Conservation (phyloP, 2,888 invertebrate genomes). For the Boloria selene region DNA sequence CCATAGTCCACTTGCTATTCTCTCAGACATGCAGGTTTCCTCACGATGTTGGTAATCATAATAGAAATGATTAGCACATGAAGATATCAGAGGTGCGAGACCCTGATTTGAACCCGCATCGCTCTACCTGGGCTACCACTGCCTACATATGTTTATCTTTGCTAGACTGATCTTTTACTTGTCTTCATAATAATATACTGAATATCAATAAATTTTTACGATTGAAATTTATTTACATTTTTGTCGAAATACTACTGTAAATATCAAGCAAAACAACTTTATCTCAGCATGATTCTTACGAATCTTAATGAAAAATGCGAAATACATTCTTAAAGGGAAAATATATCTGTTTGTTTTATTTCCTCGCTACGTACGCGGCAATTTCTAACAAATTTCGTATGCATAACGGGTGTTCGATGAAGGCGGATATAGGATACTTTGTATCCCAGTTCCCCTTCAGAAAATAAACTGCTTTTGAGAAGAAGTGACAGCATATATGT, state of each 20-base stretch:
- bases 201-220: neutral
- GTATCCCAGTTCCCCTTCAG: slow-evolving; percentile 8
- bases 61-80: too few species aligned
- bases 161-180: too few species aligned
- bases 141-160: too few species aligned
- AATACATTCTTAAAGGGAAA: slow-evolving; percentile 14
- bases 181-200: too few species aligned
- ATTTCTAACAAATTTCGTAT: slow-evolving; percentile 17
- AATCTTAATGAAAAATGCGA: slow-evolving; percentile 18
- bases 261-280: slow-evolving; percentile 8
- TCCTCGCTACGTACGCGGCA: slow-evolving; percentile 1
- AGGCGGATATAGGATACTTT: slow-evolving; percentile 15
- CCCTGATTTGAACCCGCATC: too few species aligned
- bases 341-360: slow-evolving; percentile 13
- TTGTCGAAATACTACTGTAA: neutral
- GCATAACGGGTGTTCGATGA: slow-evolving; percentile 20
- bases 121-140: too few species aligned
- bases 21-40: too few species aligned
- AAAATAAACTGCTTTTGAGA: slow-evolving; percentile 9
- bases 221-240: neutral
- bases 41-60: too few species aligned
- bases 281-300: slow-evolving; percentile 7
- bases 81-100: too few species aligned
- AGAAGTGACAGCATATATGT: neutral
- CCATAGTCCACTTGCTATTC: too few species aligned